phyloP scores from a whole-genome alignment of 2,113 vertebrate species.

The Bettongia penicillata region DNA sequence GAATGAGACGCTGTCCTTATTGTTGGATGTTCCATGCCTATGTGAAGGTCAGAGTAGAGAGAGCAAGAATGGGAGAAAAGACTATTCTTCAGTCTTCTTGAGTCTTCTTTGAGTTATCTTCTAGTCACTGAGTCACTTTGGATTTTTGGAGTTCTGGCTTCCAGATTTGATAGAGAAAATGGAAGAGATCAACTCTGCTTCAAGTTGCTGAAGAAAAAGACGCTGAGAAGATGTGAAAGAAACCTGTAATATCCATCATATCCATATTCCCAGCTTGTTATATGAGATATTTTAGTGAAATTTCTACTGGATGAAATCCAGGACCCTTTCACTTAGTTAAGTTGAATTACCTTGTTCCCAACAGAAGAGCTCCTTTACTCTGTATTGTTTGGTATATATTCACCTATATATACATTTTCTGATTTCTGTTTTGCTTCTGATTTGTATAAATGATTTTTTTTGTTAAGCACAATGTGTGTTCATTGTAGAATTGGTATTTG shows the following conservation, averaged over 20 bases:
- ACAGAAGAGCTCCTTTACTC: not conserved
- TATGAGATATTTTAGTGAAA: not conserved
- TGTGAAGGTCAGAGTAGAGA: not conserved
- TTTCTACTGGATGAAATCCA: not conserved
- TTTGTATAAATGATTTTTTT: not conserved
- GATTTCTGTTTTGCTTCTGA: not conserved
- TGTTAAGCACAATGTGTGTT: not conserved
- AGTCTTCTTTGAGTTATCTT: not conserved
- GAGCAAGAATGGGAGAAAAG: not conserved
- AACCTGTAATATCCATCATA: not conserved
- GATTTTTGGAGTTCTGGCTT: not conserved
- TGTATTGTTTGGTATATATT: not conserved
- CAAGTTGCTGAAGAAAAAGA: not conserved
- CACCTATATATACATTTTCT: not conserved
- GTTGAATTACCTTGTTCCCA: not conserved
- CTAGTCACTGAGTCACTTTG: not conserved
- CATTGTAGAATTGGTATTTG: not conserved
- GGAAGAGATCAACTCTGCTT: not conserved
- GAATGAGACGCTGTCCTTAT: not conserved
- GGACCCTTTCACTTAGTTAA: not conserved
- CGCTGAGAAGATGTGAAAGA: not conserved
- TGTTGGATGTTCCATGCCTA: not conserved
- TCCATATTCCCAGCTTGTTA: not conserved
- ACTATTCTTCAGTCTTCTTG: not conserved
- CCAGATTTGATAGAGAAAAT: not conserved